phyloP scores from a whole-genome alignment of 2,888 invertebrate genomes.

The Idaea biselata region DNA sequence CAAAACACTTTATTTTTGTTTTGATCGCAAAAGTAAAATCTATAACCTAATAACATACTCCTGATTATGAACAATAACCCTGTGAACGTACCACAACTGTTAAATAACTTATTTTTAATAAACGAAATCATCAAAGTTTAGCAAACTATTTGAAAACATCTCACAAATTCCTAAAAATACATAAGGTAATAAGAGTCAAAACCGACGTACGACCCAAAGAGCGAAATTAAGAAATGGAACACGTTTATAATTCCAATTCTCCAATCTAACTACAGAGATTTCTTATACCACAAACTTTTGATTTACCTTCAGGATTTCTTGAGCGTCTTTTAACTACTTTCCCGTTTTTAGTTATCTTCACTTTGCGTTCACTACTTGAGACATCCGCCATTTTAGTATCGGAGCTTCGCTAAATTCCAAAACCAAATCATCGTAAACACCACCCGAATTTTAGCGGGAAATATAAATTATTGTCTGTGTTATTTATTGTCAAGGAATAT shows the following conservation, averaged over 20 bases:
- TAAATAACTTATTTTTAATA: neutral
- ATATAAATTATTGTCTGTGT: neutral
- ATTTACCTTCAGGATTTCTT: slow-evolving; percentile 74
- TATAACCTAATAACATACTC: neutral
- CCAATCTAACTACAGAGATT: neutral
- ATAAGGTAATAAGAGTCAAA: slow-evolving; percentile 74
- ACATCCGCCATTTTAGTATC: slow-evolving; percentile 80
- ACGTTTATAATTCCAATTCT: neutral
- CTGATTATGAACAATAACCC: neutral
- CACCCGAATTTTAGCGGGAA: neutral
- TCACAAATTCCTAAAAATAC: slow-evolving; percentile 23
- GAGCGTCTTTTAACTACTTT: slow-evolving; percentile 74
- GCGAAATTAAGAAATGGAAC: slow-evolving; percentile 10
- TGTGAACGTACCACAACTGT: neutral
- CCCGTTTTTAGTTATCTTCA: slow-evolving; percentile 73
- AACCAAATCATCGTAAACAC: slow-evolving; percentile 5
- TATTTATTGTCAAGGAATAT: too few species aligned
- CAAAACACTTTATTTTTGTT: too few species aligned
- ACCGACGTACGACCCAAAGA: slow-evolving; percentile 24
- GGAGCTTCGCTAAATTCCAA: slow-evolving; percentile 41
- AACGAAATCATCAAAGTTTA: slow-evolving; percentile 22
- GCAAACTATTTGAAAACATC: slow-evolving; percentile 31
- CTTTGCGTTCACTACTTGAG: slow-evolving; percentile 72
- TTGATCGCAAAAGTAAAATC: too few species aligned
- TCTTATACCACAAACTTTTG: slow-evolving; percentile 22